Evolutionary conservation across 2,888 invertebrate species (phyloP).

Genomic region (Napeogenes inachia): DNA sequence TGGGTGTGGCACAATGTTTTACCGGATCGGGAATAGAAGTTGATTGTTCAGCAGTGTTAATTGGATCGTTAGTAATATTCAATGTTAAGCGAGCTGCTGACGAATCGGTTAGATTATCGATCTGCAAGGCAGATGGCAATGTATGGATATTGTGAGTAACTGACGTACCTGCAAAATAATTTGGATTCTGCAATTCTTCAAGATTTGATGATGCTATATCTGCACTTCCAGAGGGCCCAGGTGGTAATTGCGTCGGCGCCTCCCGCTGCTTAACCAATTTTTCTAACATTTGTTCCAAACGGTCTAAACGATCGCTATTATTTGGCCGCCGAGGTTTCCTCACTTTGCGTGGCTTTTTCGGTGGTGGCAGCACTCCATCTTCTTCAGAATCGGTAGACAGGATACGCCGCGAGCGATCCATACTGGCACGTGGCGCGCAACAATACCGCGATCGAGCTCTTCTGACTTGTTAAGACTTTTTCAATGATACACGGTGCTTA

Average conservation of each 20-base stretch:
- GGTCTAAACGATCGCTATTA: constrained; percentile 13
- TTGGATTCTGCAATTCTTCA: background rate
- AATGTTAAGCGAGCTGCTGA: background rate
- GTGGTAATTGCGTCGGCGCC: background rate
- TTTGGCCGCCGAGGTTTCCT: constrained; percentile 15
- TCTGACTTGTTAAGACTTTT: no score
- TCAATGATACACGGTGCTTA: background rate
- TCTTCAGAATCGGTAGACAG: background rate
- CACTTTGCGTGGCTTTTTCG: background rate
- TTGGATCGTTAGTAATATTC: background rate
- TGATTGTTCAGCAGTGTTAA: background rate
- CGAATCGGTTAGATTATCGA: background rate
- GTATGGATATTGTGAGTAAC: background rate
- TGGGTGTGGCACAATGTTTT: background rate
- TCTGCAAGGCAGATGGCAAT: background rate
- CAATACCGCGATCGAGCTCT: no score
- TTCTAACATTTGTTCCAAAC: background rate
- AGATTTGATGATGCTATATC: background rate
- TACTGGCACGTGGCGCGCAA: background rate
- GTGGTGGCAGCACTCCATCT: background rate
- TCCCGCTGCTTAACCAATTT: background rate
- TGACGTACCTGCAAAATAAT: background rate
- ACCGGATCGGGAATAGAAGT: background rate
- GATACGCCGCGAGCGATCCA: background rate
- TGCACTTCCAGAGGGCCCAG: background rate